These are phyloP conservation scores for Hipposideros larvatus DNA, from an alignment of 2,797 vertebrate genomes.

Conservation along the genomic window DNA sequence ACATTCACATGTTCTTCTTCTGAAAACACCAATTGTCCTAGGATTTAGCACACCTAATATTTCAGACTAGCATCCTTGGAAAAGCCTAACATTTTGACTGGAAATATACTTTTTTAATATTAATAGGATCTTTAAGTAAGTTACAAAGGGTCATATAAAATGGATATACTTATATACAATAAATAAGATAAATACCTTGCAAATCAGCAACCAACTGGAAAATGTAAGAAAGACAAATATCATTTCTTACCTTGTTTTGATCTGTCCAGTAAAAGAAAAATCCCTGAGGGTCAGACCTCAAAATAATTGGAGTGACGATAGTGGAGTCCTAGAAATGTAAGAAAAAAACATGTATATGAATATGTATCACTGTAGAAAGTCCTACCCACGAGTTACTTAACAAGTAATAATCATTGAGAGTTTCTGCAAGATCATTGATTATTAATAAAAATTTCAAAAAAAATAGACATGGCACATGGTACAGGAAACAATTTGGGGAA, in stretches of 20 bases:
- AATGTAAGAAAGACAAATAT: not conserved
- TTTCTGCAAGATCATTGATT: constrained; percentile 60
- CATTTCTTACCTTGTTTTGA: constrained; percentile 91
- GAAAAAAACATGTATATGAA: constrained; percentile 61
- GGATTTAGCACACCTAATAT: constrained; percentile 1
- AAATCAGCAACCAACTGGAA: constrained; percentile 11
- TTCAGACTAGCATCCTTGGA: not conserved
- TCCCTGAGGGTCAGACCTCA: constrained; percentile 91
- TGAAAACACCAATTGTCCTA: not conserved
- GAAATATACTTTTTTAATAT: constrained; percentile 2
- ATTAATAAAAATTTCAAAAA: constrained; percentile 63
- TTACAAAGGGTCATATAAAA: constrained; percentile 18
- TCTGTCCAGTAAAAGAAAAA: constrained; percentile 93
- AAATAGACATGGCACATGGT: not conserved
- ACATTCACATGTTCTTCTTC: not conserved
- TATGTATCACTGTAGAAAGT: constrained; percentile 14
- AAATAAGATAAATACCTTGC: not conserved
- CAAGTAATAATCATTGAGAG: constrained; percentile 49
- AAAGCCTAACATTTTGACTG: constrained; percentile 2
- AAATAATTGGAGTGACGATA: constrained; percentile 90
- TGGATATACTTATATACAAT: not conserved
- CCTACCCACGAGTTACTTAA: constrained; percentile 34
- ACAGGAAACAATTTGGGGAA: too few relatives aligned
- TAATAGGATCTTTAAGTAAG: constrained; percentile 41
- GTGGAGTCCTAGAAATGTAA: constrained; percentile 89